Evolutionary conservation across 2,888 invertebrate genomes (phyloP).

Genomic region (Coenonympha glycerion): DNA sequence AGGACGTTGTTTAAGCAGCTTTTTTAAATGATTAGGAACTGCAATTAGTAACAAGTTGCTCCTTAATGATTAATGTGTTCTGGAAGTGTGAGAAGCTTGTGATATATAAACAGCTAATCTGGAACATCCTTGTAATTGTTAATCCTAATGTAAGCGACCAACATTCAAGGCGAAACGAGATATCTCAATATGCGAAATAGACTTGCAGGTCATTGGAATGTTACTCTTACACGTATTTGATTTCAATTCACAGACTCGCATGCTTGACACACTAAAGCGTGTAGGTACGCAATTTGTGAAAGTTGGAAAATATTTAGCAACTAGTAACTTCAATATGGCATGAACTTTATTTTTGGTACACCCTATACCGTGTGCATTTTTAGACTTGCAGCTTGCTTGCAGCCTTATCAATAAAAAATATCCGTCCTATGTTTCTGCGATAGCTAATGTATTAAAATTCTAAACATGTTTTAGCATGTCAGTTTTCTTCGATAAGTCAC

Average conservation of each 20-base stretch:
- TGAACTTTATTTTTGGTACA: too few relatives aligned
- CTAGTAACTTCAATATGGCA: too few relatives aligned
- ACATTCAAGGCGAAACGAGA: constrained; percentile 14
- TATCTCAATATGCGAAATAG: constrained; percentile 16
- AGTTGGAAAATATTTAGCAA: neutral
- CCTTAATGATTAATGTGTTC: neutral
- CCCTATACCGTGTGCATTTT: too few relatives aligned
- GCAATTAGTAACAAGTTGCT: neutral
- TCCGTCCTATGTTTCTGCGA: too few relatives aligned
- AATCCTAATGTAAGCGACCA: constrained; percentile 8
- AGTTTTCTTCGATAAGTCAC: too few relatives aligned
- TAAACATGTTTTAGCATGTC: too few relatives aligned
- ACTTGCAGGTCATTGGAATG: constrained; percentile 14
- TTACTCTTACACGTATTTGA: constrained; percentile 14
- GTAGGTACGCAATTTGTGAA: neutral
- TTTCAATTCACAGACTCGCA: constrained; percentile 9
- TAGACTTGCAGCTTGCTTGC: too few relatives aligned
- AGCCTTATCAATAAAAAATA: too few relatives aligned
- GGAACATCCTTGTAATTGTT: neutral
- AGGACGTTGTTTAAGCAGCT: neutral
- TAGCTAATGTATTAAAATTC: too few relatives aligned
- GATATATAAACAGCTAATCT: too few relatives aligned
- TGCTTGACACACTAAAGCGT: constrained; percentile 12
- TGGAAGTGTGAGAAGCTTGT: neutral
- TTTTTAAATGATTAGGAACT: neutral